A percentile compares a stretch with the other conserved stretches of the same genome.
These are phyloP conservation scores for Polylopha cassiicola DNA, from an alignment of 2,888 invertebrate genomes.

Conservation along the genomic window DNA sequence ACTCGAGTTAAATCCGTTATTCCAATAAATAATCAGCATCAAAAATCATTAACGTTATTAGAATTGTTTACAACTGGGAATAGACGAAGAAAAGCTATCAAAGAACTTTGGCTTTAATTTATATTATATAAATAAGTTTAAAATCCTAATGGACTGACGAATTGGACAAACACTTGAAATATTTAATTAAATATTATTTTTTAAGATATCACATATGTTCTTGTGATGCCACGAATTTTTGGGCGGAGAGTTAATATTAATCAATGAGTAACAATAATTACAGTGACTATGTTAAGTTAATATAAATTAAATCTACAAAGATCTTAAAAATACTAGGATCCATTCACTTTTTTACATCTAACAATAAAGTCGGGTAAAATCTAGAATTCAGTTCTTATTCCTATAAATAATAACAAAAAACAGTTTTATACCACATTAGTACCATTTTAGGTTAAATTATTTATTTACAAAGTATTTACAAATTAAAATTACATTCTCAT, in stretches of 20 bases:
- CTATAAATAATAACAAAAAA: slow-evolving; percentile 26
- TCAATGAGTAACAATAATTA: slow-evolving; percentile 9
- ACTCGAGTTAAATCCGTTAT: too few relatives aligned
- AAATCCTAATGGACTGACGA: slow-evolving; percentile 32
- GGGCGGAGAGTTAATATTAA: slow-evolving; percentile 13
- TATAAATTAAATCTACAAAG: slow-evolving; percentile 42
- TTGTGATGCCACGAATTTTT: slow-evolving; percentile 42
- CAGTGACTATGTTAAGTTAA: slow-evolving; percentile 16
- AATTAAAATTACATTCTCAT: slow-evolving; percentile 1
- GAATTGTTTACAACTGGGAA: too few relatives aligned
- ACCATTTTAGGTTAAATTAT: too few relatives aligned
- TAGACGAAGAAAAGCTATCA: slow-evolving; percentile 27
- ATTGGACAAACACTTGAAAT: slow-evolving; percentile 40
- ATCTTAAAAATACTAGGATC: slow-evolving; percentile 67
- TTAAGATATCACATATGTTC: slow-evolving; percentile 31
- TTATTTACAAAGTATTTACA: slow-evolving; percentile 24
- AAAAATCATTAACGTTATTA: too few relatives aligned
- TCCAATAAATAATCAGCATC: too few relatives aligned
- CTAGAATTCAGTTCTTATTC: slow-evolving; percentile 40
- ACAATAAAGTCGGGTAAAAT: slow-evolving; percentile 31
- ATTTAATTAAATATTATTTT: slow-evolving; percentile 17
- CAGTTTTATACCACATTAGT: too few relatives aligned
- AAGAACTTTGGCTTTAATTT: slow-evolving; percentile 48
- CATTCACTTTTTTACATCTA: slow-evolving; percentile 63
- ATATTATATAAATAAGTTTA: slow-evolving; percentile 38